These are phyloP conservation scores for Eumerus sabulonum DNA, from an alignment of 2,888 invertebrate species.

Conservation along the genomic window DNA sequence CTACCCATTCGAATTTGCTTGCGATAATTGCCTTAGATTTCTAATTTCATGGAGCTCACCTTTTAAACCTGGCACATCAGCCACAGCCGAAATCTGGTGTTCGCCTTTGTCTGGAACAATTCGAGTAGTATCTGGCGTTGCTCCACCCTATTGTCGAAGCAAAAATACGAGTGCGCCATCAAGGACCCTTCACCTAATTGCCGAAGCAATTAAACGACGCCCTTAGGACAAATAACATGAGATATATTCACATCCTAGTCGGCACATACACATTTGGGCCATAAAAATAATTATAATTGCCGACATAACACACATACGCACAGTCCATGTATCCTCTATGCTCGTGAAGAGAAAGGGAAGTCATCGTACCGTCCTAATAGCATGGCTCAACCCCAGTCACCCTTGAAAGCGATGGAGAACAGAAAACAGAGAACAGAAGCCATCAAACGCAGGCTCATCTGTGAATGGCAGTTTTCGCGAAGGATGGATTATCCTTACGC, in stretches of 20 bases:
- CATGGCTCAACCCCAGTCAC: slow-evolving; percentile 49
- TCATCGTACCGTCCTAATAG: slow-evolving; percentile 43
- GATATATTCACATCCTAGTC: slow-evolving; percentile 61
- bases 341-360: slow-evolving; percentile 35
- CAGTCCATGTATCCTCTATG: background rate
- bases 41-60: slow-evolving; percentile 65
- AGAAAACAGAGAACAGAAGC: slow-evolving; percentile 72
- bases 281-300: slow-evolving; percentile 69
- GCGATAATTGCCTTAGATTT: slow-evolving; percentile 67
- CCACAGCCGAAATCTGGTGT: slow-evolving; percentile 32
- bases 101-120: slow-evolving; percentile 55
- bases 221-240: slow-evolving; percentile 78
- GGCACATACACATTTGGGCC: slow-evolving; percentile 61
- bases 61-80: slow-evolving; percentile 45
- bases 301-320: slow-evolving; percentile 35
- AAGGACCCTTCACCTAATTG: slow-evolving; percentile 69
- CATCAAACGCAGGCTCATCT: slow-evolving; percentile 77
- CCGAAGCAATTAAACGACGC: slow-evolving; percentile 78
- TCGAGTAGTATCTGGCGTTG: slow-evolving; percentile 26
- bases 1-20: slow-evolving; percentile 26
- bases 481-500: slow-evolving; percentile 69
- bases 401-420: slow-evolving; percentile 41
- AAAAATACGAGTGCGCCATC: slow-evolving; percentile 53
- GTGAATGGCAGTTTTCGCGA: slow-evolving; percentile 76
- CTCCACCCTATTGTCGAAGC: slow-evolving; percentile 30